phyloP scores from a whole-genome alignment of 1,140 invertebrate species.

The Brachionus paranguensis region DNA sequence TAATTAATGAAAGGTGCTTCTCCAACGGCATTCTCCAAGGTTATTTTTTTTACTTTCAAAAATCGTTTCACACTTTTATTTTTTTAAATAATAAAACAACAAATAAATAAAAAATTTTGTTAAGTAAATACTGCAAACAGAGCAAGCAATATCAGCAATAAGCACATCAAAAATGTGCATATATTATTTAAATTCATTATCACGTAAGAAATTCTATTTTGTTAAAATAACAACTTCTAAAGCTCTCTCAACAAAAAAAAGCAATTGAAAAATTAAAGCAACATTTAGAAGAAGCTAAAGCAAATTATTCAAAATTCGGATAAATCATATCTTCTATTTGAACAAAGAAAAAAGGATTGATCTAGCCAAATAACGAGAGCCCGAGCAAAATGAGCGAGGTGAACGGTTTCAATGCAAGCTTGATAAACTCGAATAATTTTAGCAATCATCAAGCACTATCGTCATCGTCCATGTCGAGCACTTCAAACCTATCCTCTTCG shows the following conservation, averaged over 20 bases:
- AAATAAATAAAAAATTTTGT: not conserved
- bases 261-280: not conserved
- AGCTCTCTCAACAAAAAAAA: not conserved
- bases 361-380: not conserved
- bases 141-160: not conserved
- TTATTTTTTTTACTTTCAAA: no score
- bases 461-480: not conserved
- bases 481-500: not conserved
- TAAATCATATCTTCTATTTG: not conserved
- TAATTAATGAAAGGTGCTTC: no score
- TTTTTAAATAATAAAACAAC: no score
- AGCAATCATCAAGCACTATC: not conserved
- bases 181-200: slow-evolving; percentile 14
- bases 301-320: not conserved
- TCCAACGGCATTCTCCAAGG: no score
- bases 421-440: not conserved
- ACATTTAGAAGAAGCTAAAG: not conserved
- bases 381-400: slow-evolving; percentile 3
- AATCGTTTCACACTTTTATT: no score
- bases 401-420: slow-evolving; percentile 9
- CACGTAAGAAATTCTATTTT: not conserved
- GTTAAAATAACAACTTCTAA: no score
- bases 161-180: slow-evolving; percentile 8
- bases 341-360: not conserved
- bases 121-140: not conserved